Base-by-base conservation (phyloP, 1,140 invertebrate genomes). In the Sinella curviseta region DNA sequence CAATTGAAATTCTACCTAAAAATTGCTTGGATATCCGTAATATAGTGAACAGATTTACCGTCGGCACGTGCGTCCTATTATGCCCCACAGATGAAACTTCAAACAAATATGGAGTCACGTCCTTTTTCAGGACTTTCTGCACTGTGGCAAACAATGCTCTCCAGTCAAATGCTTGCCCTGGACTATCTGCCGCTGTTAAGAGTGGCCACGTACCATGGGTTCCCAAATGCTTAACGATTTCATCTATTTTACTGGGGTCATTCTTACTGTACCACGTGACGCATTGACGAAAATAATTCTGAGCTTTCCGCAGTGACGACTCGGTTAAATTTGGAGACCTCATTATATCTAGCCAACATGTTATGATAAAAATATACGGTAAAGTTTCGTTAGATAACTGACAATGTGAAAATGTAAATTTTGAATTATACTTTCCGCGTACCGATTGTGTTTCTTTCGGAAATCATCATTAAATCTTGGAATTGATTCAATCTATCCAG, bases 201-300 rank as follows among this genome's bases (percentile, higher is more conserved):
- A 70, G n/a, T 4, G 65, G 65, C 65, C 65, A 70, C 31, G 65
- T 70, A 2, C 65, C 65, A 70, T 17, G 65, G 8, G 31, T 33
- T 70, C 65, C 65, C 31, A 70, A 70, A 33, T 70, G 31, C 24
- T 70, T 70, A 1, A 70, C 31, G n/a, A 70, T 33, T 8, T 70
- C 65, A n/a, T 70, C 65, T 31, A 70, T 33, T 70, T 70, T 70
- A 31, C 65, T 33, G 3, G 65, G 65, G 65, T 70, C 65, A 33
- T 70, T 70, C 31, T 70, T 70, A 70, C n/a, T 3, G 31, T 33
- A 33, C 65, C 65, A 70, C 12, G 28, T 70, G 65, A 70, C 65
- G n/a, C 65, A 70, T 33, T 70, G 65, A 8, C 65, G 65, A 70
- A 70, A 70, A 33, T 70, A 70, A 4, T 30, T 12, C 31, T 70